Evolutionary conservation across 1,140 invertebrate species (phyloP), one percentile per base, ranked within the genome.

Genomic region (Zaprionus tsacasi): DNA sequence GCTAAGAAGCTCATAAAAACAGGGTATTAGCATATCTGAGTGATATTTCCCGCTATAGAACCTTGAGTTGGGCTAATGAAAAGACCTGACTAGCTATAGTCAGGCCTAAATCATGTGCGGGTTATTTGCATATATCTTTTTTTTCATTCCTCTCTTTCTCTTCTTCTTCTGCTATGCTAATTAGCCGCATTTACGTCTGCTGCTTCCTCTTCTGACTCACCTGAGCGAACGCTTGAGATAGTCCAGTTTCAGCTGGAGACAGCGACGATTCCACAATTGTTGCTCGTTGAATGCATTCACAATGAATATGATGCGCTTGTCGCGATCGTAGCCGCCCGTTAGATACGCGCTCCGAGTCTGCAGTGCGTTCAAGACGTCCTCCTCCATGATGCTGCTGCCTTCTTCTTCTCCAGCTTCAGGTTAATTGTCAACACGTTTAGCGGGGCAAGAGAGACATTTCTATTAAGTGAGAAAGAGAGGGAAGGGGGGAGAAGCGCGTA

Each of bases 251-350:
- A 92, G 82, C 73, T 94, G 93, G 55, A 95, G 92, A 69, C 93
- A 93, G 11, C 93, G 91, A 25, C 94, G 93, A 33, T 92, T 93
- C 76, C 93, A 93, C 40, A 94, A 91, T 65, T 93, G 92, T 63
- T 94, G 91, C 63, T 95, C 94, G 75, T 93, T 93, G 40, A 95
- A 95, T 60, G 95, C 93, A 68, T 94, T 94, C 13, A 96, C 93
- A 68, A 96, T 92, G 63, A 96, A 92, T 73, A 96, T 92, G 50
- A 95, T 94, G 48, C 94, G 93, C 43, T 94, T 94, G 70, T 95
- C 94, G 43, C 94, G 94, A 92, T 96, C 95, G 70, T 94, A 93
- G 65, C 95, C 94, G 59, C 95, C 95, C 54, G 95, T 95, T 66
- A 96, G 90, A 81, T 94, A 94, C 64, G 93, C 94, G 73, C 95